Percentiles rank a stretch among this genome's conserved stretches.
phyloP scores from a whole-genome alignment of 2,797 vertebrate genomes.

The Sciurus carolinensis region DNA sequence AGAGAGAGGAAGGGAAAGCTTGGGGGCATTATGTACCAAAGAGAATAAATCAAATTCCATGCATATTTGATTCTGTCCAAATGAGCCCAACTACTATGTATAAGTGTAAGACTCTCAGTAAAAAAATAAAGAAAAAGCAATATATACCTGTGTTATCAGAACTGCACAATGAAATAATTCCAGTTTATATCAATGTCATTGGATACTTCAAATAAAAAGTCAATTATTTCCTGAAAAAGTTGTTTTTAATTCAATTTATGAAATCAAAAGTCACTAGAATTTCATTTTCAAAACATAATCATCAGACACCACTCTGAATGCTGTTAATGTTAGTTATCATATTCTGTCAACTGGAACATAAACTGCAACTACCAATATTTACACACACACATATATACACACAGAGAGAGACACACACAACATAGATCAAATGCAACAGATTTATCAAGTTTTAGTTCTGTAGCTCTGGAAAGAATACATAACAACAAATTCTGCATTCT shows the following conservation, averaged over 20 bases:
- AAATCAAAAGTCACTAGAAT: background rate
- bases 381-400: background rate
- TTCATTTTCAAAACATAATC: constrained; percentile 5
- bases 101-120: too few species aligned
- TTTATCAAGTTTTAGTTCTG: background rate
- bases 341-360: background rate
- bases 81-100: too few species aligned
- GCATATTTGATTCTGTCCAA: too few species aligned
- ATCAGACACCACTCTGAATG: background rate
- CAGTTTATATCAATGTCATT: background rate
- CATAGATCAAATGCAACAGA: background rate
- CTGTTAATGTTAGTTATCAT: background rate
- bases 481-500: background rate
- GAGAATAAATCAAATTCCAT: too few species aligned
- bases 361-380: background rate
- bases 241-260: background rate
- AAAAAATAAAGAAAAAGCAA: background rate
- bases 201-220: background rate
- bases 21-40: too few species aligned
- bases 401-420: too few species aligned
- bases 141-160: background rate
- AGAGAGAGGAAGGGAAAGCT: too few species aligned
- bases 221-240: background rate
- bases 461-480: background rate
- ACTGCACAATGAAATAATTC: background rate